Conservation (phyloP, 2,888 invertebrate species). For the Esperia sulphurella region DNA sequence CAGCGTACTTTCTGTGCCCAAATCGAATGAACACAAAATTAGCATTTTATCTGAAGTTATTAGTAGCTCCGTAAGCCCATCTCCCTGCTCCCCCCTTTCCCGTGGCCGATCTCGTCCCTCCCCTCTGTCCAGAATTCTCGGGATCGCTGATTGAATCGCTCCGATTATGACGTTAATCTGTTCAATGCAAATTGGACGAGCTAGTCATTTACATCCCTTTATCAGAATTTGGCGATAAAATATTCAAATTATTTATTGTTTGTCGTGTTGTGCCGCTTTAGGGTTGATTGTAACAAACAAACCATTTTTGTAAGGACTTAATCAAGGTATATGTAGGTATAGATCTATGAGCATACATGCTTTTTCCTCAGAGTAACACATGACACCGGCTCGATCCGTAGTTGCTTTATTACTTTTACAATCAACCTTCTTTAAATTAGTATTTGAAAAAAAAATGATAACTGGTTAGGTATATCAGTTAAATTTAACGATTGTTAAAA, state of each 20-base stretch:
- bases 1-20: constrained; percentile 52
- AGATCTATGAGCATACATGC: no score
- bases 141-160: constrained; percentile 75
- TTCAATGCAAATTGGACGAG: constrained; percentile 77
- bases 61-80: constrained; percentile 58
- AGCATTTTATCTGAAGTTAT: constrained; percentile 76
- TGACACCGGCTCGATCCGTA: no score
- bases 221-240: constrained; percentile 67
- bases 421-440: no score
- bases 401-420: no score
- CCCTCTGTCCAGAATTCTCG: constrained; percentile 55
- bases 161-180: constrained; percentile 79
- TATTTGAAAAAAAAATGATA: no score
- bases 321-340: no score
- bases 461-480: no score
- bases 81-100: constrained; percentile 21
- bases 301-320: no score
- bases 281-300: background rate
- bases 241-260: constrained; percentile 66
- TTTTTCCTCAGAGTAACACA: no score
- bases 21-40: constrained; percentile 78
- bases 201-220: constrained; percentile 75
- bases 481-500: no score
- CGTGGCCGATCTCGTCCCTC: constrained; percentile 22
- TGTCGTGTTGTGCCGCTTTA: constrained; percentile 42